Base-by-base conservation (phyloP, 2,888 invertebrate genomes). In the Rhorus exstirpatorius region DNA sequence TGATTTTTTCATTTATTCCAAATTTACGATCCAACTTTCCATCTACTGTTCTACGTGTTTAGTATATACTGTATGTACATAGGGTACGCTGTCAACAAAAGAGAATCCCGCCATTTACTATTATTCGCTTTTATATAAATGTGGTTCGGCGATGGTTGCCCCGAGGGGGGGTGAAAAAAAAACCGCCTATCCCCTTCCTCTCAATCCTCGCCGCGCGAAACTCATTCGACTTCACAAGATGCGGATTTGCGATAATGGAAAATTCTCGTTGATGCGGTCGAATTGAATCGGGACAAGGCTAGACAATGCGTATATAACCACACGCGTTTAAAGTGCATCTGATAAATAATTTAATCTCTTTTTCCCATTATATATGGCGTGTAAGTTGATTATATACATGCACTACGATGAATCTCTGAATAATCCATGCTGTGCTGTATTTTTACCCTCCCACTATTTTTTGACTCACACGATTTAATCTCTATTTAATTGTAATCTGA, bases 201-300 rank as follows among this genome's bases (percentile, higher is more conserved):
- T 12, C 38, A 51, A 53, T 1, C 8, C 58, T 44, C 58, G 12
- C 38, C 60, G 24, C 58, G 58, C 46, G 61, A 44, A n/a, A 3
- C 31, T 76, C 49, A 71, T 70, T 65, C 71, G 38, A 63, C 51
- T 44, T 70, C 70, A 65, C 70, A 75, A 60, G 51, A 72, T 72
- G 60, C 67, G 65, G 71, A 77, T 77, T 81, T 77, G 65, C 65
- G 81, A 72, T 81, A 81, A 77, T 81, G 81, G 81, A 81, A 77
- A 81, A 71, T 67, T 81, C 81, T 60, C 71, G 71, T 81, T 76
- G 65, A 71, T 67, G 77, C 67, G 65, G 51, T 41, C 3, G 24
- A 38, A 46, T 31, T 31, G 26, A 26, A 12, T 26, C 71, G 35
- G 71, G 67, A 53, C 65, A 77, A 77, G 58, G 51, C 46, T 67